Base-by-base conservation (phyloP, 1,140 invertebrate species). In the Saccostrea cuccullata region DNA sequence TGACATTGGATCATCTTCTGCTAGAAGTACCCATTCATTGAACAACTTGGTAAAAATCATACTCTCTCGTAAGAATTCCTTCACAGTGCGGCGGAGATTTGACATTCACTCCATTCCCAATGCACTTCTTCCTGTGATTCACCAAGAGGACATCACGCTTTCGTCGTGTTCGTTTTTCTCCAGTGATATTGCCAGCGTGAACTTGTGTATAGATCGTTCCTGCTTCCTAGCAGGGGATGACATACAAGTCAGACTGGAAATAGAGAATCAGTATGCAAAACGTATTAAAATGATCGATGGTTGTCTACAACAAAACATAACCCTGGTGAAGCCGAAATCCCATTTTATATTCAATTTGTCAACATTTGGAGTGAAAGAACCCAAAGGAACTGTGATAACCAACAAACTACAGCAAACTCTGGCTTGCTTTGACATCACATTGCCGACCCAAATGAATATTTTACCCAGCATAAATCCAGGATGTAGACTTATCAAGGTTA, bases 191-290 rank as follows among this genome's bases (percentile, higher is more conserved):
- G 89, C 91, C 20, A 89, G 82, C 17, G 86, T 93, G 12, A 88
- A 91, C 2, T 60, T 93, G 26, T 58, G 85, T 23, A 88, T 93
- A 20, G 92, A 94, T 64, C 88, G 92, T 5, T 90, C 92, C 11
- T 92, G 92, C 13, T 93, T 93, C 77, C 83, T 93, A 77, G 92
- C 93, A 15, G 93, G 93, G 4, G 92, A 93, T 82, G 91, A 93
- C 64, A 91, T 93, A n/a, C 89, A 87, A 86, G 82, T 93, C 12
- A 91, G 91, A 73, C 88, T 93, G 6, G 86, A 88, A 23, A 89
- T 89, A 2, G 58, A 89, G 26, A 84, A 87, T 23, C 90, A 89
- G 26, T 87, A 87, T 23, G 70, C 90, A 55, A 87, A 90, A 26
- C 88, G 88, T 84, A 91, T 93, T 47, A 91, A 90, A 90, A 87